phyloP scores from a whole-genome alignment of 2,797 vertebrate genomes.

The Coregonus sp. region DNA sequence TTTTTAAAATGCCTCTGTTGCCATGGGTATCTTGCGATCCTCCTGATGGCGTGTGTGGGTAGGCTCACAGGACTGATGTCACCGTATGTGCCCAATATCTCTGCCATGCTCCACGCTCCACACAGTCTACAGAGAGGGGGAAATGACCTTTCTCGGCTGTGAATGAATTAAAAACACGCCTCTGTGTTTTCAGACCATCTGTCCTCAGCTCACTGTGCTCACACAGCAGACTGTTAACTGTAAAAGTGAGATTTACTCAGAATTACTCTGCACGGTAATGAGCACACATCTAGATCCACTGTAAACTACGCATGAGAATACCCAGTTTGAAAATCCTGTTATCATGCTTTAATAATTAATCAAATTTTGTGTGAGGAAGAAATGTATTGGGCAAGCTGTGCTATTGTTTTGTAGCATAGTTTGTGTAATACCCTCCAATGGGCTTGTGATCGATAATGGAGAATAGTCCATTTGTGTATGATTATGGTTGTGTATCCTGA shows the following conservation, averaged over 20 bases:
- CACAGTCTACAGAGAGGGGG: conserved; percentile 22
- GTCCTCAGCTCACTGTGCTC: conserved; percentile 2
- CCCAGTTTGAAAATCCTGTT: background rate
- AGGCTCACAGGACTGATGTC: conserved; percentile 14
- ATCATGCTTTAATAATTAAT: background rate
- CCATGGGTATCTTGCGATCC: conserved; percentile 25
- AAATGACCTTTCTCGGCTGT: conserved; percentile 30
- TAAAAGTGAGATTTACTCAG: background rate
- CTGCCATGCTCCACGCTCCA: background rate
- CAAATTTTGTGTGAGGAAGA: background rate
- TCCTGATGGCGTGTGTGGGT: conserved; percentile 35
- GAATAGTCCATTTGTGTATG: background rate
- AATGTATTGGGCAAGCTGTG: background rate
- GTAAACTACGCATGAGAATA: background rate
- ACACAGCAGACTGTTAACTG: background rate
- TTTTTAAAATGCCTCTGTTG: conserved; percentile 10
- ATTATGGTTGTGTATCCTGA: background rate
- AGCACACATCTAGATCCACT: conserved; percentile 1
- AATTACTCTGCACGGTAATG: conserved; percentile 2
- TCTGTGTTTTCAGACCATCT: conserved; percentile 26
- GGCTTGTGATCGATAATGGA: background rate
- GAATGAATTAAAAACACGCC: conserved; percentile 23
- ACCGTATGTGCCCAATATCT: conserved; percentile 17
- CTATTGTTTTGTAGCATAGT: background rate
- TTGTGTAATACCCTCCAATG: background rate